Conservation (phyloP, 2,888 invertebrate species). For the Entomobrya multifasciata region DNA sequence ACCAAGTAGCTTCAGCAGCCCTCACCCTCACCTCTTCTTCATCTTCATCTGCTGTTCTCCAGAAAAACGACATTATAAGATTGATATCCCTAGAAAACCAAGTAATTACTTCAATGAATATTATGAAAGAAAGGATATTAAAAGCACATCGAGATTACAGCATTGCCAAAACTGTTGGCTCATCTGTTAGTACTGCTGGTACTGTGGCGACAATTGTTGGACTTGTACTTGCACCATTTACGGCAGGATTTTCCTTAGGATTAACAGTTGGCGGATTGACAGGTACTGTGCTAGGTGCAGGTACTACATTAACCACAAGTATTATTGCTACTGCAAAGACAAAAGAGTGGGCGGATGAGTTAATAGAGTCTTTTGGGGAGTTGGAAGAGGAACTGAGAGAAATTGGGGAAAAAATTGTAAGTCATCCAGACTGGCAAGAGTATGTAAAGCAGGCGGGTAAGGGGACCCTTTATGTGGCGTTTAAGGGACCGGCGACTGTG, state of each 20-base stretch:
- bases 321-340: neutral
- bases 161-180: neutral
- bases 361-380: neutral
- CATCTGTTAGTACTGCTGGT: neutral
- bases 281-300: neutral
- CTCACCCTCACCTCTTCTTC: no score
- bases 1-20: no score
- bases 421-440: neutral
- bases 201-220: neutral
- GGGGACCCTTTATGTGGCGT: neutral
- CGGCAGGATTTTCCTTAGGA: neutral
- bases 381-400: neutral
- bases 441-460: neutral
- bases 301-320: neutral
- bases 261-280: neutral
- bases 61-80: neutral
- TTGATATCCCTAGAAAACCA: neutral
- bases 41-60: no score
- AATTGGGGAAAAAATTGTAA: neutral
- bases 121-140: neutral
- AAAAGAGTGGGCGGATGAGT: slow-evolving; percentile 13
- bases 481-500: neutral
- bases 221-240: neutral
- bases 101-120: neutral
- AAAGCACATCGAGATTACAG: neutral